Evolutionary conservation across 2,113 vertebrate species (phyloP).

Genomic region (Chaetops frenatus): DNA sequence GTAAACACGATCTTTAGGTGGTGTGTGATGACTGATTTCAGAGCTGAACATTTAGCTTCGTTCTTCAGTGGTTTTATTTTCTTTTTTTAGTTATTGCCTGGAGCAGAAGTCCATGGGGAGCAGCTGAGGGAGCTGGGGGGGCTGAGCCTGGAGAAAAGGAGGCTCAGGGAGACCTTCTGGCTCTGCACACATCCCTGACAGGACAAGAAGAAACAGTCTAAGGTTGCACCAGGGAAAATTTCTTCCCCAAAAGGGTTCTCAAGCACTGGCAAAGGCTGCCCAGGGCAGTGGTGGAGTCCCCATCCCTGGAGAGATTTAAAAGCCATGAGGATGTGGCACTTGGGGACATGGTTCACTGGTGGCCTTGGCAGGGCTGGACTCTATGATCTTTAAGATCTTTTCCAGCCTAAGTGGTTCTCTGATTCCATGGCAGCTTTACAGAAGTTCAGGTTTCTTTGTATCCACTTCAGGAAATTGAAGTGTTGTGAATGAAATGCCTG

Average conservation of each 20-base stretch:
- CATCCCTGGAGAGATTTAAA: not conserved
- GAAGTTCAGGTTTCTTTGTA: not conserved
- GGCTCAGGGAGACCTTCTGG: not conserved
- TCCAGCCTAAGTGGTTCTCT: not conserved
- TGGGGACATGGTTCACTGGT: not conserved
- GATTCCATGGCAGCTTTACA: not conserved
- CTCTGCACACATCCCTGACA: not conserved
- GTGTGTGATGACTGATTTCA: not conserved
- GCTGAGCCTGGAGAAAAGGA: not conserved
- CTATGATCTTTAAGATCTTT: not conserved
- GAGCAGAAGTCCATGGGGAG: not conserved
- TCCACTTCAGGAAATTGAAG: not conserved
- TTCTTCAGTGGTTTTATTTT: not conserved
- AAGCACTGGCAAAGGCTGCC: not conserved
- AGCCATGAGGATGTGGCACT: accelerated
- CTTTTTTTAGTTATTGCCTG: not conserved
- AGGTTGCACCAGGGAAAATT: not conserved
- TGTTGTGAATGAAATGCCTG: not conserved
- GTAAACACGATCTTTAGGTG: not conserved
- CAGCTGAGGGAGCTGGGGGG: not conserved
- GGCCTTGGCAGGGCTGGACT: too few relatives aligned
- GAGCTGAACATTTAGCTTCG: not conserved
- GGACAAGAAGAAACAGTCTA: accelerated
- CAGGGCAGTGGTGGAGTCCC: not conserved
- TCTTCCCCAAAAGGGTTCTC: accelerated